A percentile compares a stretch with the other conserved stretches of the same genome.
Conservation (phyloP, 2,888 invertebrate genomes). For the Monoplex corrugatus region DNA sequence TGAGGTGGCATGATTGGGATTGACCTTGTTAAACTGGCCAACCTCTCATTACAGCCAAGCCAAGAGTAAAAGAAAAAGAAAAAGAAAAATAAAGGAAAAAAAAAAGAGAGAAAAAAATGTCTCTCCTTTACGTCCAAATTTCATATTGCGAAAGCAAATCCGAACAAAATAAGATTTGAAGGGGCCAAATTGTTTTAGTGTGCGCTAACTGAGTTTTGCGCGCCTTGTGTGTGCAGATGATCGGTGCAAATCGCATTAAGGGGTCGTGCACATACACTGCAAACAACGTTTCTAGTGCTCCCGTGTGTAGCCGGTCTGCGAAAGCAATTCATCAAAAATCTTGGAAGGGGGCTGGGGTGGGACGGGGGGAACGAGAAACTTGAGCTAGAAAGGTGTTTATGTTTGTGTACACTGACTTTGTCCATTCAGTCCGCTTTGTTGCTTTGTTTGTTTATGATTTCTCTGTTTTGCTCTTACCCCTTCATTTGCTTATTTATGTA, state of each 20-base stretch:
- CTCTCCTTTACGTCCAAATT: conserved; percentile 53
- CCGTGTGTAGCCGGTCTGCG: conserved; percentile 70
- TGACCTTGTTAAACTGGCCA: conserved; percentile 27
- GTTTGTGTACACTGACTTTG: conserved; percentile 41
- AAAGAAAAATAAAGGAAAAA: neutral
- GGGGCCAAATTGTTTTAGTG: conserved; percentile 79
- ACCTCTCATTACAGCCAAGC: conserved; percentile 9
- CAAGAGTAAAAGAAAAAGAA: neutral
- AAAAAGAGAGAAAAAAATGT: neutral
- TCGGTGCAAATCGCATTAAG: conserved; percentile 75
- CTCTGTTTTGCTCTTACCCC: neutral
- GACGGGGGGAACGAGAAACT: neutral
- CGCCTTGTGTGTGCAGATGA: conserved; percentile 74
- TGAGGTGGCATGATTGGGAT: conserved; percentile 28
- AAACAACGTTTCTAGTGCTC: conserved; percentile 75
- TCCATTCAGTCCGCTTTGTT: neutral
- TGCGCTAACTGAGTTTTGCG: conserved; percentile 75
- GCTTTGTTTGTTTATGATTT: neutral
- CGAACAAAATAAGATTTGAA: conserved; percentile 77
- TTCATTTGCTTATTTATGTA: neutral
- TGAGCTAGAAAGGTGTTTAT: conserved; percentile 16
- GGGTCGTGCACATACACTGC: conserved; percentile 76
- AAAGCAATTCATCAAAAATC: conserved; percentile 68
- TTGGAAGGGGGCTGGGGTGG: neutral
- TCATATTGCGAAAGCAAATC: conserved; percentile 74